Base-by-base conservation (phyloP, 2,888 invertebrate species). In the Anodontia alba region DNA sequence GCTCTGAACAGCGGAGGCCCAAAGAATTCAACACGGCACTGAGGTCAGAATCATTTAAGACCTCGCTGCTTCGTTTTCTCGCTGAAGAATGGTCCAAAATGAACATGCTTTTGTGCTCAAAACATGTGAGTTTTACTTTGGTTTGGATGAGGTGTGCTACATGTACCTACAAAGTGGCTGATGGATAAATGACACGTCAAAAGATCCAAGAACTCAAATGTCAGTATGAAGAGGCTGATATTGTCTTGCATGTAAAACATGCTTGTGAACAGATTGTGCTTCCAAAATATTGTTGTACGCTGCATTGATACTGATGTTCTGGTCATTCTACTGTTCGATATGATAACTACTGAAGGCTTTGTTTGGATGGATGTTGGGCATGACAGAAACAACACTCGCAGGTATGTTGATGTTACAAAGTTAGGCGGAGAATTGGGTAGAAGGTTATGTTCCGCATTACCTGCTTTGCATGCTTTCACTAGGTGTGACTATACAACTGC, bases 1-100 rank as follows among this genome's bases (percentile, higher is more conserved):
- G 75, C 23, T 38, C 68, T 20, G 75, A 75, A 23, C 68, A 75
- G 31, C 46, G 49, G 31, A 10, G 31, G 15, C 75, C 75, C 46
- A 67, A 38, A 31, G 66, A 62, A 0, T 73, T 71, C n/a, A 70
- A 66, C 8, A 29, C 5, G 23, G 79, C 83, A 54, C 38, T 83
- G 66, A 51, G 69, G 46, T 77, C 77, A 67, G 36, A 29, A 20
- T 74, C 73, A 38, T 83, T 83, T 43, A 83, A 83, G 38, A 36
- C 8, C 15, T n/a, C 51, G 1, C 68, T 77, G n/a, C 33, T 76
- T n/a, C 54, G 23, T 17, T 83, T 80, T 33, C 74, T 83, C 12
- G 66, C 43, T 33, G 33, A 33, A 43, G 83, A 80, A 46, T 80
- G 80, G 83, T 26, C 29, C 26, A 73, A 71, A 15, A 42, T 26